These are phyloP conservation scores for Caenorhabditis sinica DNA, from an alignment of 2,888 invertebrate species.

Conservation along the genomic window DNA sequence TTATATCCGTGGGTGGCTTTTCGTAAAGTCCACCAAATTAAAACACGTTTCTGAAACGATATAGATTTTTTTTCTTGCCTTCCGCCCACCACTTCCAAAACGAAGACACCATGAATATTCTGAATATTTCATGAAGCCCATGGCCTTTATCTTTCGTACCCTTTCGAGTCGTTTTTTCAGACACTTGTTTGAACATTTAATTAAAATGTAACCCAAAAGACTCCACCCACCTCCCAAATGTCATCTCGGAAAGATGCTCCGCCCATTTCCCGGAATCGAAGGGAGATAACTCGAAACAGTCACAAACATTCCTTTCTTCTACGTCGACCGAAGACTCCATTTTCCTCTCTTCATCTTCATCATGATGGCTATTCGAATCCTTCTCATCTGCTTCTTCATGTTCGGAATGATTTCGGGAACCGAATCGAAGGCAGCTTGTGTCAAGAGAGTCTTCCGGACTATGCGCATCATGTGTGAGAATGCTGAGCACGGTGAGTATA, in stretches of 20 bases:
- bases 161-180: constrained; percentile 1
- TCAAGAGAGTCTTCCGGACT: neutral
- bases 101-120: neutral
- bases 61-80: neutral
- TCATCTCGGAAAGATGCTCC: constrained; percentile 6
- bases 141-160: neutral
- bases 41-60: neutral
- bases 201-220: neutral
- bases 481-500: neutral
- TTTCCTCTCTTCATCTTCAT: neutral
- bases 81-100: too few species aligned
- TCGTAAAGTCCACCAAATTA: neutral
- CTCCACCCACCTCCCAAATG: constrained; percentile 13
- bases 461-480: constrained; percentile 5
- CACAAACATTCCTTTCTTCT: neutral
- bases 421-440: neutral
- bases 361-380: constrained; percentile 2
- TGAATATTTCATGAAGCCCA: constrained; percentile 8
- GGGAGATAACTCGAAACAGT: neutral
- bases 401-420: neutral
- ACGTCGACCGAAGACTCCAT: neutral
- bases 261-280: constrained; percentile 10
- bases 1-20: neutral
- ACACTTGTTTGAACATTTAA: constrained; percentile 3
- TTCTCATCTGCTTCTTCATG: neutral